These are phyloP conservation scores for Hydropotes inermis DNA, from an alignment of 2,113 vertebrate species.

Conservation along the genomic window DNA sequence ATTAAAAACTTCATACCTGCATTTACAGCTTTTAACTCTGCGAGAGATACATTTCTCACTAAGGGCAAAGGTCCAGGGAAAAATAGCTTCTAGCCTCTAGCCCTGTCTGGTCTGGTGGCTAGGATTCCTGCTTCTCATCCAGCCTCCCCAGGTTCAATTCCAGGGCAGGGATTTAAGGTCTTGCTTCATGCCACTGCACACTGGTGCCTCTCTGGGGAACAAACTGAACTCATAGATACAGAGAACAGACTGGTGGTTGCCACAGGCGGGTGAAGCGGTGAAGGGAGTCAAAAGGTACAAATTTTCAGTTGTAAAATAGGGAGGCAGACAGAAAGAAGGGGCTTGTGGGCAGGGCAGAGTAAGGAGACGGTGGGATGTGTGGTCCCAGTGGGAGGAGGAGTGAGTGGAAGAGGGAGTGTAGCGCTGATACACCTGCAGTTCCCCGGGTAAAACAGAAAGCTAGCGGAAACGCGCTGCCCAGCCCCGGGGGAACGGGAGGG, in stretches of 20 bases:
- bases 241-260: not conserved
- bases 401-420: not conserved
- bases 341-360: not conserved
- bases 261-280: not conserved
- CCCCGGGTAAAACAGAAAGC: not conserved
- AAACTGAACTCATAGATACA: not conserved
- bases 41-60: not conserved
- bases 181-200: not conserved
- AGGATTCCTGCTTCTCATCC: not conserved
- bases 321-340: not conserved
- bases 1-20: not conserved
- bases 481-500: too few species aligned
- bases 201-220: not conserved
- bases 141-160: not conserved
- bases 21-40: not conserved
- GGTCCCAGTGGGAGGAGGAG: not conserved
- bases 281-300: not conserved
- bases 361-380: not conserved
- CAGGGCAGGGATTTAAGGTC: not conserved
- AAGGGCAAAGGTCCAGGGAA: not conserved
- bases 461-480: not conserved
- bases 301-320: not conserved
- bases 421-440: fast-evolving
- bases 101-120: not conserved
- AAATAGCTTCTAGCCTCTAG: not conserved